Base-by-base conservation (phyloP, 1,140 invertebrate genomes). In the Thereuonema tuberculata region DNA sequence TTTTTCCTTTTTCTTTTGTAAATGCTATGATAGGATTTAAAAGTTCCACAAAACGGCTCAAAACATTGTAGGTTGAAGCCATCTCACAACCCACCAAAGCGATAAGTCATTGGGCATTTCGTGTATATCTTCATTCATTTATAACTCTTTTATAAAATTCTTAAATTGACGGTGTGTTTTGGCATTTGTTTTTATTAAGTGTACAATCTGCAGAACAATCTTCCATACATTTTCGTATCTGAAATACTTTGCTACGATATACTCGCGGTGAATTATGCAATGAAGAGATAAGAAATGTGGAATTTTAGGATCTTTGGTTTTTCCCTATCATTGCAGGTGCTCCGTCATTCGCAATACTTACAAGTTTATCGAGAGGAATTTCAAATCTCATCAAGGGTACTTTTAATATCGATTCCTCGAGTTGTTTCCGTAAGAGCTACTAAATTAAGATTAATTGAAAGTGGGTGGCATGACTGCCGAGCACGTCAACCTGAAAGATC, bases 31-130 rank as follows among this genome's bases (percentile, higher is more conserved):
- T 58, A 49, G 56, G 49, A 25, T 61, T 54, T 53, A 61, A 58
- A 52, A 63, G 54, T 56, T 63, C 62, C 29, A 61, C 55, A 63
- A 63, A 63, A 27, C 28, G 48, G 57, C 52, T 63, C 48, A 63
- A 61, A 28, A 61, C 55, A 46, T 63, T 63, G 21, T 49, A 57
- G 56, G 59, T 60, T 56, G 31, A 61, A 61, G 20, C 59, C 55
- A 63, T 46, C 48, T 63, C 28, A 61, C 59, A 63, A 61, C 49
- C 23, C 1, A 62, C 28, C 43, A 52, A 54, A 60, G 59, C 56
- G 43, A 56, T 29, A 56, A 37, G 31, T 63, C 58, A 56, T 28
- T 50, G 20, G 1, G 58, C 5, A 37, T 9, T 37, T 37, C 31
- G 17, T 37, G 5, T 37, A 9, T 37, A 2, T 60, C 52, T n/a